Percentiles rank a stretch among this genome's conserved stretches.
These are phyloP conservation scores for Stenodema calcarata DNA, from an alignment of 2,888 invertebrate genomes.

Conservation along the genomic window DNA sequence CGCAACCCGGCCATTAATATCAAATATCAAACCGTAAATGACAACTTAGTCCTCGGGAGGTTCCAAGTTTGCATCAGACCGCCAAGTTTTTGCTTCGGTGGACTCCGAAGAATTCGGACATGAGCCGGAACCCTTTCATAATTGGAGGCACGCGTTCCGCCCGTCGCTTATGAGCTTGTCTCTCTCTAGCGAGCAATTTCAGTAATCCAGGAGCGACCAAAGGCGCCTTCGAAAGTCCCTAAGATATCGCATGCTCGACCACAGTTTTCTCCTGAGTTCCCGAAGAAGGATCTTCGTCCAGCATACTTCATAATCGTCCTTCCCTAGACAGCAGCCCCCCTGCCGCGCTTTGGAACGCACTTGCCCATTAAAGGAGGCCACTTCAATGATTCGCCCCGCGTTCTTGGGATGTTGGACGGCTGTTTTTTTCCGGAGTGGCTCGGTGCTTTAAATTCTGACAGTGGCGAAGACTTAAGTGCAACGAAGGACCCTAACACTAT, in stretches of 20 bases:
- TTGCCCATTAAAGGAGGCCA: conserved; percentile 42
- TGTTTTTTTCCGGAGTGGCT: conserved; percentile 20
- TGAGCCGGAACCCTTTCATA: conserved; percentile 40
- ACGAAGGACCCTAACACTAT: conserved; percentile 25
- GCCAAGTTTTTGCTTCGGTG: conserved; percentile 6
- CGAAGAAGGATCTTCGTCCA: neutral
- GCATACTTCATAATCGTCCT: conserved; percentile 36
- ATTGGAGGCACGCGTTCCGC: conserved; percentile 45
- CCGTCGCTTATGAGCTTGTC: neutral
- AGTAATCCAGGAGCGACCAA: neutral
- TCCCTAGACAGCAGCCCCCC: conserved; percentile 4
- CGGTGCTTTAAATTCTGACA: conserved; percentile 49
- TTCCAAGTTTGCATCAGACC: neutral
- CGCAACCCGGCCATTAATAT: conserved; percentile 40
- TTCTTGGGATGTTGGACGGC: conserved; percentile 38
- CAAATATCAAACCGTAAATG: conserved; percentile 50
- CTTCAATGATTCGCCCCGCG: conserved; percentile 44
- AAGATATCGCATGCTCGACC: neutral
- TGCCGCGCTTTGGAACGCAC: conserved; percentile 32
- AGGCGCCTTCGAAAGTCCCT: neutral
- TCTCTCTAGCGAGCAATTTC: neutral
- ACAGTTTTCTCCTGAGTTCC: neutral
- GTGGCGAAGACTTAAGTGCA: conserved; percentile 46
- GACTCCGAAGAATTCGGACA: conserved; percentile 46
- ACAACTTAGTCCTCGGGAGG: conserved; percentile 41